Base-by-base conservation (phyloP, 1,140 invertebrate genomes). In the Phenacoccus solenopsis region DNA sequence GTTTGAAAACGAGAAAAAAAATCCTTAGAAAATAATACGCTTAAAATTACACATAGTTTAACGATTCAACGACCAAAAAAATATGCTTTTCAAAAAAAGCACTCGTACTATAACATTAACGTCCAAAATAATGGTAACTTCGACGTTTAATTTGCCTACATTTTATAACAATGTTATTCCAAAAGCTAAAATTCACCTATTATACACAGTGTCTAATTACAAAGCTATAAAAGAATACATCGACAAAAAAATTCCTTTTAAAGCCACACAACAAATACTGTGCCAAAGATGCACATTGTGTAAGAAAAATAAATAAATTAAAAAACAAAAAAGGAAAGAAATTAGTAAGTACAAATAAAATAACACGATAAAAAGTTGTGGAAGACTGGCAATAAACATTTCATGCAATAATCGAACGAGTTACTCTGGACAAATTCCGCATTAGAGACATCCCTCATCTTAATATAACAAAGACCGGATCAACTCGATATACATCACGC, bases 321-420 rank as follows among this genome's bases (percentile, higher is more conserved):
- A n/a, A n/a, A n/a, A n/a, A n/a, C n/a, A 49, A 49, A 49, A 49
- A 9, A 4, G 20, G 38, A 64, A 64, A 64, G 21, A 64, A 64
- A 9, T 64, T 64, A 10, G 10, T 16, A 64, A 25, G 20, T 64
- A 64, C 21, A 64, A 64, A 64, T 20, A 27, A n/a, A 64, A 64
- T 59, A 59, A 16, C 13, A 64, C 59, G 25, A 64, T 22, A 64
- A 64, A 64, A 64, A 64, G 59, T 64, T 64, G 59, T 64, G 59
- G 59, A 64, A 64, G 59, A 64, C 59, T 20, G 59, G 59, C 59
- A 64, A 64, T 64, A 64, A 64, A 64, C 59, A 27, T 20, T 5
- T 25, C 59, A 24, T 64, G 59, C 59, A 64, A 10, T 10, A 25
- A 64, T 64, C 59, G 25, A 64, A 64, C 59, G 25, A 64, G 4